Percentiles rank a stretch among this genome's conserved stretches.
phyloP scores from a whole-genome alignment of 2,888 invertebrate genomes.

The Ophion costatus region DNA sequence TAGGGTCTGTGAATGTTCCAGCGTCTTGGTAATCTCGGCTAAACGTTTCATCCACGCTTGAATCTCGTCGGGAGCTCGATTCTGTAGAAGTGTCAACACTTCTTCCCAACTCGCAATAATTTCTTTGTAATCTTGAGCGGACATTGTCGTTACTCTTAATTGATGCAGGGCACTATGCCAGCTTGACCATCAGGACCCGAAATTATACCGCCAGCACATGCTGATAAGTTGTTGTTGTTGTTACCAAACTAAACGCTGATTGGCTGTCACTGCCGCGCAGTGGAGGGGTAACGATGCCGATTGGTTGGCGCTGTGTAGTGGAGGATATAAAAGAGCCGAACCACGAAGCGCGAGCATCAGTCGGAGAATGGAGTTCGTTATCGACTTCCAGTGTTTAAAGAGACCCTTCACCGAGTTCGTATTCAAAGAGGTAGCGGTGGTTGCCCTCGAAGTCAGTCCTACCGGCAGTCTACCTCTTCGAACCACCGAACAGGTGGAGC shows the following conservation, averaged over 20 bases:
- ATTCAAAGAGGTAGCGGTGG: slow-evolving; percentile 50
- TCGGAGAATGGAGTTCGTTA: slow-evolving; percentile 45
- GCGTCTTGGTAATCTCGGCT: background rate
- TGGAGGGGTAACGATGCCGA: background rate
- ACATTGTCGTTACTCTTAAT: background rate
- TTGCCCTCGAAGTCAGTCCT: slow-evolving; percentile 23
- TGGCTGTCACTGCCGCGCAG: background rate
- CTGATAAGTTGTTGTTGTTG: background rate
- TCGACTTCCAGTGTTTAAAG: slow-evolving; percentile 55
- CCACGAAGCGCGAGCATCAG: background rate
- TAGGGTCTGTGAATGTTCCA: background rate
- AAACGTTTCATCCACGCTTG: slow-evolving; percentile 13
- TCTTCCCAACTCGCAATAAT: slow-evolving; percentile 23
- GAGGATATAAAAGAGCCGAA: slow-evolving; percentile 23
- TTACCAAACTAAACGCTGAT: too few relatives aligned
- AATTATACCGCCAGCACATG: slow-evolving; percentile 1
- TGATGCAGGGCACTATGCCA: background rate
- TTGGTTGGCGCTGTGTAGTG: background rate
- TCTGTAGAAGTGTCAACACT: slow-evolving; percentile 8
- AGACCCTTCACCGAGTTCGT: slow-evolving; percentile 46
- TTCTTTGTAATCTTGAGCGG: slow-evolving; percentile 22
- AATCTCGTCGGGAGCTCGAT: background rate
- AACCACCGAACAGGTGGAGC: slow-evolving; percentile 45
- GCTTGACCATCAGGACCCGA: background rate
- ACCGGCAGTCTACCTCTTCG: slow-evolving; percentile 36